A percentile compares a stretch with the other conserved stretches of the same genome.
Conservation (phyloP, 2,888 invertebrate genomes). For the Epistrophella euchroma region DNA sequence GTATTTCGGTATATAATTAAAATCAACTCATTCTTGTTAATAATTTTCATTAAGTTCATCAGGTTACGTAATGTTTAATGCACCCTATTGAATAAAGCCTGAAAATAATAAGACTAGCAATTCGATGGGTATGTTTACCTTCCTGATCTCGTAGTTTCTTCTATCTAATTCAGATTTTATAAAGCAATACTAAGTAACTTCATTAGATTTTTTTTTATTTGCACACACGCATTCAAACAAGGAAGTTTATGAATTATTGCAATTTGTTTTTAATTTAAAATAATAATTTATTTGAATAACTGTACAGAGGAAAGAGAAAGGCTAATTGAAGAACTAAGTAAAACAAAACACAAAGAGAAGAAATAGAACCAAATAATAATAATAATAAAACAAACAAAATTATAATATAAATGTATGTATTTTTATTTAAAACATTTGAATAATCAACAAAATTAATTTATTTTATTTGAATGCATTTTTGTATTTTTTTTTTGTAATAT, state of each 20-base stretch:
- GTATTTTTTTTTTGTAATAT: slow-evolving; percentile 70
- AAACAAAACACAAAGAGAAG: slow-evolving; percentile 66
- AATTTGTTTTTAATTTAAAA: slow-evolving; percentile 13
- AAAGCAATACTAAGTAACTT: neutral
- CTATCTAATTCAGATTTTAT: neutral
- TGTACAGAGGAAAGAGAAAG: slow-evolving; percentile 1
- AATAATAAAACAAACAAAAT: slow-evolving; percentile 78
- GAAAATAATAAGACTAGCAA: neutral
- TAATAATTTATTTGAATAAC: slow-evolving; percentile 8
- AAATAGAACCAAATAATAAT: slow-evolving; percentile 50
- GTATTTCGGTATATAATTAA: neutral
- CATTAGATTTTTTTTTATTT: neutral
- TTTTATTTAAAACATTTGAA: slow-evolving; percentile 80
- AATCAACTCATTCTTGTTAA: neutral
- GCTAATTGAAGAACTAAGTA: slow-evolving; percentile 58
- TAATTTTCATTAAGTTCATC: neutral
- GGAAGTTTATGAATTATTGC: slow-evolving; percentile 31
- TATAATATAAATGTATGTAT: slow-evolving; percentile 77
- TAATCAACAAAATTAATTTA: slow-evolving; percentile 82
- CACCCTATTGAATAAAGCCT: neutral
- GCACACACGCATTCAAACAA: slow-evolving; percentile 27
- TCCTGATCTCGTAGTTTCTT: neutral
- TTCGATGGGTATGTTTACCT: neutral
- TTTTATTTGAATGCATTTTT: slow-evolving; percentile 76
- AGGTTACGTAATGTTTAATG: neutral